A percentile compares a stretch with the other conserved stretches of the same genome.
Evolutionary conservation across 2,797 vertebrate species (phyloP).

Genomic region (Peromyscus melanophrys): DNA sequence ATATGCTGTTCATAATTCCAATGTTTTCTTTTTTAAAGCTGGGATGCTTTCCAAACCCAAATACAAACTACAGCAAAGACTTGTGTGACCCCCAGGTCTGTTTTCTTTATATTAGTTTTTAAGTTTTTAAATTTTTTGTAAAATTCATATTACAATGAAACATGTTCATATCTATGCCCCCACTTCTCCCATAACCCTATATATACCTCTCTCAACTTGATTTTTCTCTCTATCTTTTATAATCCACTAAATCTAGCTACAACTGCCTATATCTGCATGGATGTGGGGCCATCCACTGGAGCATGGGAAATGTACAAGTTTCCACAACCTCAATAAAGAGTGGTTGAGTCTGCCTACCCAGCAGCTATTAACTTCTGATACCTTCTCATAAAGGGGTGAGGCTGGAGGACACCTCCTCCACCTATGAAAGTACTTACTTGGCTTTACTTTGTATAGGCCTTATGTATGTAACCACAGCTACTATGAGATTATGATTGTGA

Average conservation of each 20-base stretch:
- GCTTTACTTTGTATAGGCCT: background rate
- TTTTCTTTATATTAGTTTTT: background rate
- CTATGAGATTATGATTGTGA: background rate
- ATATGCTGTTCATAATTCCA: background rate
- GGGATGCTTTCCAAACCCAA: constrained; percentile 16
- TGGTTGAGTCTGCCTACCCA: background rate
- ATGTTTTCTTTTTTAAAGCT: background rate
- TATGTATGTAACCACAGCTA: background rate
- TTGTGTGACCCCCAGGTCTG: background rate
- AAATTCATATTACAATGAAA: background rate
- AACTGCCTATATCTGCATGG: background rate
- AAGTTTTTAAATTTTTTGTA: background rate
- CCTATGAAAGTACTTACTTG: background rate
- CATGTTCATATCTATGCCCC: background rate
- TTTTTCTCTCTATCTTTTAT: background rate
- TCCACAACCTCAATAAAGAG: background rate
- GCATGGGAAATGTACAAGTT: too few species aligned
- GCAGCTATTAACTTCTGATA: background rate
- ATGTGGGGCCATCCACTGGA: background rate
- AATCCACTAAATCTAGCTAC: background rate
- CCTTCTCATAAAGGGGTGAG: background rate
- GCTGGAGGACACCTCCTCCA: too few species aligned
- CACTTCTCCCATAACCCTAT: background rate
- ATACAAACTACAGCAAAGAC: background rate
- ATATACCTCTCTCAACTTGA: background rate